phyloP scores from a whole-genome alignment of 1,140 invertebrate species.

The Drosophila teissieri region DNA sequence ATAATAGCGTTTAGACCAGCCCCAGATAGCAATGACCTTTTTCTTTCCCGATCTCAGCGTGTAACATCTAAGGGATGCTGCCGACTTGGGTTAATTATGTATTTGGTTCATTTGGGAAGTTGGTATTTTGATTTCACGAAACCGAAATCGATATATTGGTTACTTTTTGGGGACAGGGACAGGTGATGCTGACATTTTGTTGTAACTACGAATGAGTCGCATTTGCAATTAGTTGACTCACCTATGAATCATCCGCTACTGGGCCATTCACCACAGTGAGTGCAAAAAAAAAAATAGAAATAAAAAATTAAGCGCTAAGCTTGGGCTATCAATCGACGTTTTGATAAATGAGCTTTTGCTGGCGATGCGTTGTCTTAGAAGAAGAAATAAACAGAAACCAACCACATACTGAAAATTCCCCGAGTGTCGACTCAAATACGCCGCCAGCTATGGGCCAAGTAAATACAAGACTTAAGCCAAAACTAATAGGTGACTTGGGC shows the following conservation, averaged over 20 bases:
- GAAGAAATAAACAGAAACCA: slow-evolving; percentile 20
- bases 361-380: slow-evolving; percentile 62
- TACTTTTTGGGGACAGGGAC: slow-evolving; percentile 9
- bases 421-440: slow-evolving; percentile 58
- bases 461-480: slow-evolving; percentile 57
- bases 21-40: slow-evolving; percentile 70
- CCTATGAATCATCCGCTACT: slow-evolving; percentile 52
- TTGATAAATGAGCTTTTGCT: slow-evolving; percentile 74
- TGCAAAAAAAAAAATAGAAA: slow-evolving; percentile 41
- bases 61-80: slow-evolving; percentile 74
- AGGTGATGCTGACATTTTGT: slow-evolving; percentile 41
- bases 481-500: slow-evolving; percentile 28
- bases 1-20: slow-evolving; percentile 76
- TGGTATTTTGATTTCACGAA: slow-evolving; percentile 3
- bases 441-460: slow-evolving; percentile 74
- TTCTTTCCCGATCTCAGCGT: slow-evolving; percentile 56
- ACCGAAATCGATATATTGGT: not conserved
- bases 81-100: slow-evolving; percentile 69
- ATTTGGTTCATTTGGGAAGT: slow-evolving; percentile 52
- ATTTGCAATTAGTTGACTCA: slow-evolving; percentile 65
- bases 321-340: slow-evolving; percentile 67
- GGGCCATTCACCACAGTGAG: slow-evolving; percentile 41
- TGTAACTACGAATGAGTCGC: slow-evolving; percentile 39
- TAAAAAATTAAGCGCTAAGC: slow-evolving; percentile 44
- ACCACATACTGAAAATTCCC: slow-evolving; percentile 63